phyloP scores from a whole-genome alignment of 2,113 vertebrate genomes.

The Erythrocebus patas region DNA sequence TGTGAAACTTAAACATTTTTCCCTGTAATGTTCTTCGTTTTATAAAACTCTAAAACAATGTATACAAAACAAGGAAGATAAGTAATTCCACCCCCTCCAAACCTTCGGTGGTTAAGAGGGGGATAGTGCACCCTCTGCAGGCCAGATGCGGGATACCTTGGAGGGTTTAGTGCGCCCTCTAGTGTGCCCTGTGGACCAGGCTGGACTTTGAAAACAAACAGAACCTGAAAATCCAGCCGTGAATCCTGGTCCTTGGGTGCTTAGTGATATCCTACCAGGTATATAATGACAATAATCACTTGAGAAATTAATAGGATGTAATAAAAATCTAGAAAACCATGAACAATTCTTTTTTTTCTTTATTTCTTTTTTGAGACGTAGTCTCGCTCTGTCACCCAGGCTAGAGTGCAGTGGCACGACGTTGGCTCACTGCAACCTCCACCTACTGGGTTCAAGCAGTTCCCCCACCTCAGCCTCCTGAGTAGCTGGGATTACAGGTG shows the following conservation, averaged over 20 bases:
- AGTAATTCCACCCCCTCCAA: rapidly evolving
- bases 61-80: not conserved
- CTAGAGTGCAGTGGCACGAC: no score
- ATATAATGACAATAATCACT: not conserved
- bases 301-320: not conserved
- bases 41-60: not conserved
- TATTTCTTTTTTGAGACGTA: no score
- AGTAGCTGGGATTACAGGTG: no score
- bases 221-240: not conserved
- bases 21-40: not conserved
- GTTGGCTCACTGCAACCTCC: no score
- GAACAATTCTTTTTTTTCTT: not conserved
- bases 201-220: not conserved
- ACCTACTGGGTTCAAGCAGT: no score
- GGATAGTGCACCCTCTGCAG: not conserved
- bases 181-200: not conserved
- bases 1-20: not conserved
- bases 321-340: not conserved
- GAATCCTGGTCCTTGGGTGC: not conserved
- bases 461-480: no score
- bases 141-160: not conserved
- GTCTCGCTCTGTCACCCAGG: no score
- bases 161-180: not conserved
- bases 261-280: not conserved
- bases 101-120: not conserved